phyloP scores from a whole-genome alignment of 2,888 invertebrate genomes.

The Cheilosia soror region DNA sequence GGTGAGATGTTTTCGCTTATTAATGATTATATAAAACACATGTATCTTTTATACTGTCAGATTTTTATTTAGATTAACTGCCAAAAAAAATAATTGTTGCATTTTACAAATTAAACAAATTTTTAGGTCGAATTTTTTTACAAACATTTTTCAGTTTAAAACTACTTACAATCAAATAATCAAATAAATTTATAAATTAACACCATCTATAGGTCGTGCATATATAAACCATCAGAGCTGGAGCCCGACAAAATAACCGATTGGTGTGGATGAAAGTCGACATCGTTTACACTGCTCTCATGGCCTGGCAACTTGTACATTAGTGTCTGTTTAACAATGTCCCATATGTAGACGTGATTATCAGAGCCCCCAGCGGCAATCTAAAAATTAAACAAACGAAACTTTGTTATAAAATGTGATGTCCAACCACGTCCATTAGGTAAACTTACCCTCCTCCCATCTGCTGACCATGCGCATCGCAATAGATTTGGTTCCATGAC shows the following conservation, averaged over 20 bases:
- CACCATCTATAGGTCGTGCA: conserved; percentile 90
- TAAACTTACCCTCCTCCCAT: conserved; percentile 86
- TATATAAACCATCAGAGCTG: conserved; percentile 97
- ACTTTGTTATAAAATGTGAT: too few relatives aligned
- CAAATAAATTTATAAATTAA: neutral
- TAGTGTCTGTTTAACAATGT: conserved; percentile 80
- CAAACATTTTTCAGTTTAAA: neutral
- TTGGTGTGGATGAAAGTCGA: conserved; percentile 97
- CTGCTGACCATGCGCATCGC: conserved; percentile 96
- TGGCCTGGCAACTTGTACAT: conserved; percentile 91
- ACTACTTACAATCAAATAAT: too few relatives aligned
- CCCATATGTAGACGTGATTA: conserved; percentile 96
- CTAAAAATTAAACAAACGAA: neutral
- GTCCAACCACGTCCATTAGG: neutral
- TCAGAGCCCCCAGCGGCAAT: conserved; percentile 91
- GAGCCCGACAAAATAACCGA: conserved; percentile 96
- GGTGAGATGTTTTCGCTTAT: too few relatives aligned
- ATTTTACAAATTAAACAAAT: too few relatives aligned
- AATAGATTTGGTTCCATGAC: conserved; percentile 98
- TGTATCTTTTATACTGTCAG: too few relatives aligned
- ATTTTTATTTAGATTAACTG: too few relatives aligned
- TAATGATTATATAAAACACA: too few relatives aligned
- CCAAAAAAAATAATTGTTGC: too few relatives aligned
- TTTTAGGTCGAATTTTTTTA: neutral
- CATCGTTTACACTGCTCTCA: conserved; percentile 97